A percentile compares a stretch with the other conserved stretches of the same genome.
phyloP scores from a whole-genome alignment of 2,888 invertebrate species.

The Fabriciana adippe region DNA sequence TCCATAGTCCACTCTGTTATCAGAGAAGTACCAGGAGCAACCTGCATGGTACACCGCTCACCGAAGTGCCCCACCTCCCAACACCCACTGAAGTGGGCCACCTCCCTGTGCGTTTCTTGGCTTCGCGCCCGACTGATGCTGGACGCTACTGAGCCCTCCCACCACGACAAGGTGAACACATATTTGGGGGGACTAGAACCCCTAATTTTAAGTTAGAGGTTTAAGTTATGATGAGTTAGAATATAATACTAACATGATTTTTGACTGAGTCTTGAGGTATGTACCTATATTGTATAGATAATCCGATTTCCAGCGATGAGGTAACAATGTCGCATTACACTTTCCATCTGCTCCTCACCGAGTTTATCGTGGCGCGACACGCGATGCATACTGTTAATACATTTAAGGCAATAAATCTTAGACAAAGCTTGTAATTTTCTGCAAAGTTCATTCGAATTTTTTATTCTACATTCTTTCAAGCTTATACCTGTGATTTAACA shows the following conservation, averaged over 20 bases:
- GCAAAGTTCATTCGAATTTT: not conserved
- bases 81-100: too few species aligned
- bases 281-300: constrained; percentile 3
- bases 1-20: too few species aligned
- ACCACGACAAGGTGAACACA: too few species aligned
- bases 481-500: not conserved
- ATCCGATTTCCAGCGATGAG: constrained; percentile 16
- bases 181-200: too few species aligned
- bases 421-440: not conserved
- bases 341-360: constrained; percentile 14
- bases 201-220: too few species aligned
- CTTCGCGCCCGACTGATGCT: too few species aligned
- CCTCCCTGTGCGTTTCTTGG: too few species aligned
- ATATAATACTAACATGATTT: constrained; percentile 1
- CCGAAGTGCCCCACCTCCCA: too few species aligned
- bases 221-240: not conserved
- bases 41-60: too few species aligned
- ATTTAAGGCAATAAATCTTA: constrained; percentile 7
- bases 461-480: not conserved
- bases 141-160: too few species aligned
- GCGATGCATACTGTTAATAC: constrained; percentile 19
- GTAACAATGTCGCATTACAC: constrained; percentile 26
- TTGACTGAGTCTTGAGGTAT: not conserved
- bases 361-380: constrained; percentile 20
- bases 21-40: too few species aligned